Percentiles rank a stretch among this genome's conserved stretches.
phyloP scores from a whole-genome alignment of 2,797 vertebrate genomes.

The Pristis pectinata region DNA sequence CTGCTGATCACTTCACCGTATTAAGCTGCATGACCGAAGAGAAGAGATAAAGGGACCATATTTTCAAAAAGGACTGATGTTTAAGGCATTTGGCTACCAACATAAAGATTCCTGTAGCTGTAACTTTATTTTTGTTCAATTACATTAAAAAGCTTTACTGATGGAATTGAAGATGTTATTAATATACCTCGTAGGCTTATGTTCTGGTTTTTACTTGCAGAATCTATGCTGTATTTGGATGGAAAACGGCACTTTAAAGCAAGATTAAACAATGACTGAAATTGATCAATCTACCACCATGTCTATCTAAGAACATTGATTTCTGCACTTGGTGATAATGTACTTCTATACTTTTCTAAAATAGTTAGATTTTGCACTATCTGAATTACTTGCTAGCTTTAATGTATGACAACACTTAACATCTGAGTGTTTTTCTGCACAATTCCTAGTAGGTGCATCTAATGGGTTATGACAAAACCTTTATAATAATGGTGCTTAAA shows the following conservation, averaged over 20 bases:
- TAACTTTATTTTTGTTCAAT: neutral
- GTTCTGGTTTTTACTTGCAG: conserved; percentile 55
- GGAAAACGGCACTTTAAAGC: conserved; percentile 84
- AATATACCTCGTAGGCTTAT: too few relatives aligned
- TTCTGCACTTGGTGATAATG: too few relatives aligned
- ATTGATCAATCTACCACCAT: neutral
- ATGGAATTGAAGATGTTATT: neutral
- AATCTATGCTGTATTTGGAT: conserved; percentile 95
- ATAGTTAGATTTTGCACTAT: neutral
- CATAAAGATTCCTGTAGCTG: neutral
- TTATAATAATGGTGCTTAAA: neutral
- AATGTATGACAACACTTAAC: neutral
- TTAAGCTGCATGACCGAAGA: neutral
- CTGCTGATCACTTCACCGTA: neutral
- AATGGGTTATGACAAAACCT: neutral
- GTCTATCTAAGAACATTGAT: neutral
- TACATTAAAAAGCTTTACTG: neutral
- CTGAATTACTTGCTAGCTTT: neutral
- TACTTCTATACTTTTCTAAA: too few relatives aligned
- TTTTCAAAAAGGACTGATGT: neutral
- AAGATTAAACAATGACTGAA: neutral
- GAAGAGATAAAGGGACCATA: neutral
- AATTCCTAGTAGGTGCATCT: neutral
- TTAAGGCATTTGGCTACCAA: neutral
- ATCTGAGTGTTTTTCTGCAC: neutral